A percentile compares a stretch with the other conserved stretches of the same genome.
phyloP scores from a whole-genome alignment of 2,888 invertebrate genomes.

The Micoletzkya japonica region DNA sequence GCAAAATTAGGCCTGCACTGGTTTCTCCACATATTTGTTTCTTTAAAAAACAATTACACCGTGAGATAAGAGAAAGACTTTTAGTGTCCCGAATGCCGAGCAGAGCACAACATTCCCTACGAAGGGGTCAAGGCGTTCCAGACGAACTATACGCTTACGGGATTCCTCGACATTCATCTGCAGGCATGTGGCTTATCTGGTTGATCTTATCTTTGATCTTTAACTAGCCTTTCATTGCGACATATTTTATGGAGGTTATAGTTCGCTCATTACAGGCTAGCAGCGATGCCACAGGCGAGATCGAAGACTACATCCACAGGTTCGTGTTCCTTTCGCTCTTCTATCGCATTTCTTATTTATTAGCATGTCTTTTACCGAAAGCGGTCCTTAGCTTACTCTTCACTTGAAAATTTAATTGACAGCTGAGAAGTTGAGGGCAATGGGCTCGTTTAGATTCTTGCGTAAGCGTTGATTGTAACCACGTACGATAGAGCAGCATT shows the following conservation, averaged over 20 bases:
- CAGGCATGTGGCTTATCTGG: slow-evolving; percentile 11
- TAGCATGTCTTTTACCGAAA: too few relatives aligned
- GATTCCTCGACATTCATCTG: slow-evolving; percentile 68
- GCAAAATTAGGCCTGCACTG: slow-evolving; percentile 44
- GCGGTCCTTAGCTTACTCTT: too few relatives aligned
- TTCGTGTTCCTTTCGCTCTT: too few relatives aligned
- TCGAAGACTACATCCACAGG: slow-evolving; percentile 63
- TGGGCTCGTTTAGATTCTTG: too few relatives aligned
- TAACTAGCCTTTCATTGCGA: not conserved
- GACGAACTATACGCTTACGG: slow-evolving; percentile 75
- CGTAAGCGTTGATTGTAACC: too few relatives aligned
- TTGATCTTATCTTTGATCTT: not conserved
- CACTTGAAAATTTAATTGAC: too few relatives aligned
- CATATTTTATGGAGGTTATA: too few relatives aligned
- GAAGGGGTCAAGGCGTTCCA: slow-evolving; percentile 70
- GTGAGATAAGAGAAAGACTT: not conserved
- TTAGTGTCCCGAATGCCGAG: slow-evolving; percentile 72
- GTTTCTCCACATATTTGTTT: slow-evolving; percentile 65
- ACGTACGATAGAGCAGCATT: too few relatives aligned
- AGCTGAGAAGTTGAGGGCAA: too few relatives aligned
- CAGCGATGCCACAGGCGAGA: slow-evolving; percentile 59
- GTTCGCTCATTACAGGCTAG: slow-evolving; percentile 52
- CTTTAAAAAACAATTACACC: not conserved
- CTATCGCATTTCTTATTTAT: too few relatives aligned
- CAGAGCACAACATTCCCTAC: slow-evolving; percentile 67